Evolutionary conservation across 1,140 invertebrate genomes (phyloP), one percentile per base, ranked within the genome.

Genomic region (Semibalanus balanoides): DNA sequence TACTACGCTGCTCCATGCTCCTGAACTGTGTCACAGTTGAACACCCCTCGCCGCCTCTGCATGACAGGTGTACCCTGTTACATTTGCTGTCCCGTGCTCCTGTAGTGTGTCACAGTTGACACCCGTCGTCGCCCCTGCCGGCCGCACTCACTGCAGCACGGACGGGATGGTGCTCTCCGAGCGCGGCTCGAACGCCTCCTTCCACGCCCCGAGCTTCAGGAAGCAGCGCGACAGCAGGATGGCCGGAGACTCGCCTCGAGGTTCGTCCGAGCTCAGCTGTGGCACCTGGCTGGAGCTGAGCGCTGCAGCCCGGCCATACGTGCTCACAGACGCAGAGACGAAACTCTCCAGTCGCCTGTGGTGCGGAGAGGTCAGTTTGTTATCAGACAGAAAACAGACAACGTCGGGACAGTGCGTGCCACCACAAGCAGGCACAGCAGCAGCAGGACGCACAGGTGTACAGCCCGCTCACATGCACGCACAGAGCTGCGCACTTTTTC

Each of bases 141-240:
- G n/a, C 25, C 28, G 7, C 19, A 72, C 70, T 72, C 70, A 72
- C 70, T 72, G 70, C 29, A 72, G 70, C 70, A 72, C 70, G 25
- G 29, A 0, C 28, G 70, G 70, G 9, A 72, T 72, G 70, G 70
- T 29, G 28, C 7, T 29, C 70, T 72, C 28, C 3, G 70, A 72
- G 70, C 22, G 28, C 70, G 70, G 29, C 83, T 91, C 80, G 25
- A 83, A 43, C 31, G 3, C 74, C 29, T 78, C 77, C 70, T 78
- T 75, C 77, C 77, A 78, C 14, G 69, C 71, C 0, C 76, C 77
- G 0, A 78, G 69, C 29, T 78, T 78, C 25, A 78, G 40, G 76
- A 77, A 78, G 76, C 77, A 78, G 29, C 77, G 77, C 5, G 77
- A 74, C 28, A 78, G 69, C n/a, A 78, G 77, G 19, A 30, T 31